Evolutionary conservation across 2,113 vertebrate genomes (phyloP).

Genomic region (Protobothrops mucrosquamatus): DNA sequence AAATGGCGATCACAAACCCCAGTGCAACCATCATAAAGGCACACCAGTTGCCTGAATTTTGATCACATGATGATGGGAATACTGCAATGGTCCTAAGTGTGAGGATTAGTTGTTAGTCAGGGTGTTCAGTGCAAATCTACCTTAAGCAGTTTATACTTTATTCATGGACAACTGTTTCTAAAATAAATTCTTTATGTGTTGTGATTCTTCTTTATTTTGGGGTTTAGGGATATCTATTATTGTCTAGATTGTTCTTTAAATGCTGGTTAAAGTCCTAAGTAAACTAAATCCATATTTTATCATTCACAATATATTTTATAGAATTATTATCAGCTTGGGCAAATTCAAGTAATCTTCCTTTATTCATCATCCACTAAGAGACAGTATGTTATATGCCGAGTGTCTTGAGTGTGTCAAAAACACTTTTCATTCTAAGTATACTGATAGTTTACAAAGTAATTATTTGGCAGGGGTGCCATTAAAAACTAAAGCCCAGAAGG

Average conservation of each 20-base stretch:
- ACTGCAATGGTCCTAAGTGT: neutral
- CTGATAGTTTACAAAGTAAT: neutral
- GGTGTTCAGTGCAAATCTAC: neutral
- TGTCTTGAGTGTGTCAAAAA: neutral
- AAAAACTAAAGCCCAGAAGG: neutral
- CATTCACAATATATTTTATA: neutral
- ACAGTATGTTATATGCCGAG: neutral
- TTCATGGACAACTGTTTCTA: constrained; percentile 12
- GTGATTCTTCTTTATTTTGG: constrained; percentile 12
- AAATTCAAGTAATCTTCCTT: constrained; percentile 7
- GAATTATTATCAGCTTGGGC: neutral
- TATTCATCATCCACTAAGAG: neutral
- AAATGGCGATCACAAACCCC: too few species aligned
- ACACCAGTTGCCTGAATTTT: neutral
- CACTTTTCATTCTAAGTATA: neutral
- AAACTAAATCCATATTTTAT: constrained; percentile 18
- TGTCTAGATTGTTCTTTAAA: neutral
- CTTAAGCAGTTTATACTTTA: neutral
- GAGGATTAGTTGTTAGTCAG: neutral
- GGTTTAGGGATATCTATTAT: neutral
- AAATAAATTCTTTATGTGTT: neutral
- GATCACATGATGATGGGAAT: neutral
- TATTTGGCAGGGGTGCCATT: neutral
- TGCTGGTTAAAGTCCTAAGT: neutral
- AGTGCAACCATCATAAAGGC: neutral